Percentiles rank a stretch among this genome's conserved stretches.
phyloP scores from a whole-genome alignment of 2,888 invertebrate species.

The Seira ritae region DNA sequence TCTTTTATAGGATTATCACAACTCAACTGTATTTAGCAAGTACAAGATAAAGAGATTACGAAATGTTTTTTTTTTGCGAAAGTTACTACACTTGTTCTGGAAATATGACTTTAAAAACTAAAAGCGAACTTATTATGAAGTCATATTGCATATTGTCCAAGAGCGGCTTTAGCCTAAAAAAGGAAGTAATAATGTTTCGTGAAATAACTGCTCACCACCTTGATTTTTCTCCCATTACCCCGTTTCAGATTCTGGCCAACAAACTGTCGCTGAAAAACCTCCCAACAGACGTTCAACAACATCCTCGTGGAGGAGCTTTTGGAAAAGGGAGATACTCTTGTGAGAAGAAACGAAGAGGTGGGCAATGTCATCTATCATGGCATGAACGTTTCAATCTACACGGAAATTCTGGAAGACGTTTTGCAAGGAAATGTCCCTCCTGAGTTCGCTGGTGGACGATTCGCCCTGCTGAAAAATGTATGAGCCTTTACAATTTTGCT shows the following conservation, averaged over 20 bases:
- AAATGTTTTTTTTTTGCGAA: background rate
- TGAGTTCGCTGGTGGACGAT: slow-evolving; percentile 58
- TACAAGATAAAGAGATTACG: background rate
- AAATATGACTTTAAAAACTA: too few relatives aligned
- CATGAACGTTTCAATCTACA: slow-evolving; percentile 66
- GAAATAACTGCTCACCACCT: slow-evolving; percentile 13
- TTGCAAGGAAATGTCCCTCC: slow-evolving; percentile 66
- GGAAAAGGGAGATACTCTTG: slow-evolving; percentile 63
- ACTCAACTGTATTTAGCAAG: too few relatives aligned
- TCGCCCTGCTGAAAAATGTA: slow-evolving; percentile 63
- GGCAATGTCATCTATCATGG: slow-evolving; percentile 63
- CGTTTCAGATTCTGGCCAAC: slow-evolving; percentile 60
- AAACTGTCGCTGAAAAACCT: slow-evolving; percentile 61
- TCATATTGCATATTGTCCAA: too few relatives aligned
- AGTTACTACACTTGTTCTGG: too few relatives aligned
- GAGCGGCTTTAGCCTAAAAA: background rate
- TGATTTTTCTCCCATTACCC: background rate
- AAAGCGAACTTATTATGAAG: too few relatives aligned
- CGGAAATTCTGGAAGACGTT: slow-evolving; percentile 62
- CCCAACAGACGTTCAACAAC: slow-evolving; percentile 63
- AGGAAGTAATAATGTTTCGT: background rate
- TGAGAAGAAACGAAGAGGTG: slow-evolving; percentile 58
- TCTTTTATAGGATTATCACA: background rate
- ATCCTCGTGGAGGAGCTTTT: slow-evolving; percentile 65
- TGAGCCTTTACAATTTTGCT: background rate